A percentile compares a stretch with the other conserved stretches of the same genome.
phyloP scores from a whole-genome alignment of 2,113 vertebrate species.

The Psophia crepitans region DNA sequence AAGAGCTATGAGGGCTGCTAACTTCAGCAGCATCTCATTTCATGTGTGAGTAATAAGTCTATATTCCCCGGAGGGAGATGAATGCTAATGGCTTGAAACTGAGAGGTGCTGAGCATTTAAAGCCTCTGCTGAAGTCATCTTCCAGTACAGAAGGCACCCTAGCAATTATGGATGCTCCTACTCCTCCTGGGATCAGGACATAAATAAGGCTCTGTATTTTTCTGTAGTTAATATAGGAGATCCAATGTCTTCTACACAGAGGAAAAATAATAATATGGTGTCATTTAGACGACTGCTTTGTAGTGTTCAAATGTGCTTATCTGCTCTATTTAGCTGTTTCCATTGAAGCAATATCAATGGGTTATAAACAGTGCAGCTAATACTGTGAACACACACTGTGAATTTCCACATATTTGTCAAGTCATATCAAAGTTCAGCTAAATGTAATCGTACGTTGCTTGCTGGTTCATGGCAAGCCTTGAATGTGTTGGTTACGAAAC shows the following conservation, averaged over 20 bases:
- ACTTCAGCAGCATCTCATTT: neutral
- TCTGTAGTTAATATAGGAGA: neutral
- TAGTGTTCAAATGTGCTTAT: neutral
- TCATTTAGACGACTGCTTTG: neutral
- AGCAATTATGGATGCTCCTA: neutral
- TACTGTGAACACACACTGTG: neutral
- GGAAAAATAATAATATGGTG: neutral
- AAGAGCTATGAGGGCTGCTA: neutral
- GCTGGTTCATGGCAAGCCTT: neutral
- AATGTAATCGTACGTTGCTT: neutral
- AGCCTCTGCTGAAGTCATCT: neutral
- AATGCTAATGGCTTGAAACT: conserved; percentile 30
- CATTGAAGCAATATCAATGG: neutral
- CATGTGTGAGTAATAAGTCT: conserved; percentile 25
- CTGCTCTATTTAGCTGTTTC: neutral
- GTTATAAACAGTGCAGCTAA: neutral
- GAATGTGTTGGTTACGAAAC: neutral
- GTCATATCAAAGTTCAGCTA: neutral
- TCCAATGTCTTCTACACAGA: neutral
- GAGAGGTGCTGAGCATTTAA: conserved; percentile 30
- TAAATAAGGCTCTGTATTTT: neutral
- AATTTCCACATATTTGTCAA: neutral
- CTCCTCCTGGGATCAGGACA: neutral
- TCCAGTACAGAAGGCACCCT: neutral
- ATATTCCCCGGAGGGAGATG: neutral